Percentiles rank a stretch among this genome's conserved stretches.
Conservation (phyloP, 2,888 invertebrate species). For the Entomobrya proxima region DNA sequence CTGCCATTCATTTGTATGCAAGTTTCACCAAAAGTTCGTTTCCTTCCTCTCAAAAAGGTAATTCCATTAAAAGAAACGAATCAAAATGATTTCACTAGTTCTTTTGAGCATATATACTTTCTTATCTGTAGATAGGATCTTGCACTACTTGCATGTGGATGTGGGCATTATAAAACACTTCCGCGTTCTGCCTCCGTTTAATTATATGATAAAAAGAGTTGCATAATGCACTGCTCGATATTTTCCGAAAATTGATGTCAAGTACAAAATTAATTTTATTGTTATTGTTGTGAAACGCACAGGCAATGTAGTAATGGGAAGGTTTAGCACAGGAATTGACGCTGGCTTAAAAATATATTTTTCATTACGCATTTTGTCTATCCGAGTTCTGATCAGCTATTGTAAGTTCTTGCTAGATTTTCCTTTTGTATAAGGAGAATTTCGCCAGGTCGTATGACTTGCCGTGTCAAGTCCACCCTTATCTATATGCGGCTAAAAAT, state of each 20-base stretch:
- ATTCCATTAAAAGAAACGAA: slow-evolving; percentile 64
- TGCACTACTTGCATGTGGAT: not conserved
- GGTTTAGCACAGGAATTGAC: not conserved
- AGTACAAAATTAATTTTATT: not conserved
- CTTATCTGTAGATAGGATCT: not conserved
- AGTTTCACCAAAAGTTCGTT: slow-evolving; percentile 37
- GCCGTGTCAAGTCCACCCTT: no score
- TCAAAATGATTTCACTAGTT: slow-evolving; percentile 40
- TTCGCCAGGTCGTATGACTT: not conserved
- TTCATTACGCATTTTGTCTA: not conserved
- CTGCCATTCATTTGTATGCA: slow-evolving; percentile 29
- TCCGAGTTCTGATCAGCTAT: not conserved
- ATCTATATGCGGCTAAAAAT: slow-evolving; percentile 10
- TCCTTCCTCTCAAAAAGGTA: slow-evolving; percentile 25
- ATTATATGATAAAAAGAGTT: no score
- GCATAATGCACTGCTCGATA: no score
- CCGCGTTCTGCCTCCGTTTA: no score
- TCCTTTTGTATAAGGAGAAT: not conserved
- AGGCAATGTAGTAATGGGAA: not conserved
- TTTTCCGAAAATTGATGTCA: no score
- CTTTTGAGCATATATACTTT: not conserved
- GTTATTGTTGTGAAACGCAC: not conserved
- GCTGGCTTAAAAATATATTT: no score
- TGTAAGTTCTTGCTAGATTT: no score
- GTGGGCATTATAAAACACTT: not conserved